Evolutionary conservation across 2,113 vertebrate genomes (phyloP).

Genomic region (Trematomus loennbergii): DNA sequence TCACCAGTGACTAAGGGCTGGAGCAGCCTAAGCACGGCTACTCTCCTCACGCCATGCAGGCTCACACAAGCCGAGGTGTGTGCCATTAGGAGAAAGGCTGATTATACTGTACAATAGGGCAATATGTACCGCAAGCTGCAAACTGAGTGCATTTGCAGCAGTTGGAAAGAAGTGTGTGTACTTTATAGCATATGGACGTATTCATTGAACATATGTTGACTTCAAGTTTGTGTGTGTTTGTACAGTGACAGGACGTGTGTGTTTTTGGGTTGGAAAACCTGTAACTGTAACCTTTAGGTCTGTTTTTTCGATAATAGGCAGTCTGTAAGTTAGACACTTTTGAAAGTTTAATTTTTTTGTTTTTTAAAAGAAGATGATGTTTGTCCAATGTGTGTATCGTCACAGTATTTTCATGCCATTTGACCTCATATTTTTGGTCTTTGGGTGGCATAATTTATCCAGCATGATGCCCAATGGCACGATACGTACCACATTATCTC

Average conservation of each 20-base stretch:
- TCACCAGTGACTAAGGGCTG: conserved; percentile 77
- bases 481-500: background rate
- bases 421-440: background rate
- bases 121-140: background rate
- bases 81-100: conserved; percentile 5
- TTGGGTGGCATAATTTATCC: background rate
- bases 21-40: conserved; percentile 44
- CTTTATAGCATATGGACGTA: background rate
- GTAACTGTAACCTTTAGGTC: background rate
- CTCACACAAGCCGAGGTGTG: conserved; percentile 37
- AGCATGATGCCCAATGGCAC: no score
- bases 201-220: no score
- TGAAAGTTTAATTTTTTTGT: background rate
- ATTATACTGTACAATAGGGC: conserved; percentile 13
- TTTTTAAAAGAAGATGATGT: conserved; percentile 3
- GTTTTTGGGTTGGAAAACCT: conserved; percentile 4
- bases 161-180: background rate
- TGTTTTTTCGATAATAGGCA: background rate
- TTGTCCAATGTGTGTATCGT: background rate
- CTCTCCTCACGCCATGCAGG: conserved; percentile 69
- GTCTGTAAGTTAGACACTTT: background rate
- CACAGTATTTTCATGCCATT: background rate
- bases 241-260: background rate
- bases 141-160: background rate
- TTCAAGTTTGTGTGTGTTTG: background rate